These are phyloP conservation scores for Plebejus argus DNA, from an alignment of 2,888 invertebrate genomes.

Conservation along the genomic window DNA sequence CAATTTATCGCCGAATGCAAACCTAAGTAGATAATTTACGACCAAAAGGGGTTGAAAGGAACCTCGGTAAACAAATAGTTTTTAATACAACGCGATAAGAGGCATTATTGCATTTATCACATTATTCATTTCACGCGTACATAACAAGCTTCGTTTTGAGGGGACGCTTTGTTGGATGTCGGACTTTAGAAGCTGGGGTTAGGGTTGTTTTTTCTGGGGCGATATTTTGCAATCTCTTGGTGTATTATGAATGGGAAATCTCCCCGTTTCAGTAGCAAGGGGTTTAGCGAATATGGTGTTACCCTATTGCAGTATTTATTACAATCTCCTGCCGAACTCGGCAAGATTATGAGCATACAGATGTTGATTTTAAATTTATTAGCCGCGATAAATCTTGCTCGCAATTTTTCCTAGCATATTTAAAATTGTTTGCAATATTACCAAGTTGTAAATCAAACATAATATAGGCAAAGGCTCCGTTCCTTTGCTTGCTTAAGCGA, in stretches of 20 bases:
- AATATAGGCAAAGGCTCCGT: neutral
- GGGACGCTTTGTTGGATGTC: conserved; percentile 45
- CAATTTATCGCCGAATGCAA: conserved; percentile 71
- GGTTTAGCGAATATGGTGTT: conserved; percentile 72
- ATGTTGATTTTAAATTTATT: conserved; percentile 51
- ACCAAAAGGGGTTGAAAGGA: conserved; percentile 58
- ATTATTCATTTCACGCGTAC: conserved; percentile 72
- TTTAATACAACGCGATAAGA: conserved; percentile 59
- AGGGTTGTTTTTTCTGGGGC: conserved; percentile 51
- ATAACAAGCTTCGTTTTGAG: conserved; percentile 74
- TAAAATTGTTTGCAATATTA: conserved; percentile 24
- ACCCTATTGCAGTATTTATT: conserved; percentile 72
- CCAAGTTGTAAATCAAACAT: conserved; percentile 24
- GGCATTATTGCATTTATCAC: conserved; percentile 62
- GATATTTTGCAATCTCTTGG: conserved; percentile 56
- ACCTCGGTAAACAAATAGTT: conserved; percentile 51
- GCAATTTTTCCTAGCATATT: conserved; percentile 34
- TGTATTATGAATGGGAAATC: conserved; percentile 67
- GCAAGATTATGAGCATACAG: conserved; percentile 66
- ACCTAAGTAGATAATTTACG: conserved; percentile 75
- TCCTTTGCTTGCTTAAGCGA: neutral
- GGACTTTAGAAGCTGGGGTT: conserved; percentile 42
- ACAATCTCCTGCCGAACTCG: conserved; percentile 56
- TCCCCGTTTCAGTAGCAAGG: conserved; percentile 58
- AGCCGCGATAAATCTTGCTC: conserved; percentile 51